Evolutionary conservation across 2,888 invertebrate species (phyloP), one percentile per base, ranked within the genome.

Genomic region (Prenolepis imparis): DNA sequence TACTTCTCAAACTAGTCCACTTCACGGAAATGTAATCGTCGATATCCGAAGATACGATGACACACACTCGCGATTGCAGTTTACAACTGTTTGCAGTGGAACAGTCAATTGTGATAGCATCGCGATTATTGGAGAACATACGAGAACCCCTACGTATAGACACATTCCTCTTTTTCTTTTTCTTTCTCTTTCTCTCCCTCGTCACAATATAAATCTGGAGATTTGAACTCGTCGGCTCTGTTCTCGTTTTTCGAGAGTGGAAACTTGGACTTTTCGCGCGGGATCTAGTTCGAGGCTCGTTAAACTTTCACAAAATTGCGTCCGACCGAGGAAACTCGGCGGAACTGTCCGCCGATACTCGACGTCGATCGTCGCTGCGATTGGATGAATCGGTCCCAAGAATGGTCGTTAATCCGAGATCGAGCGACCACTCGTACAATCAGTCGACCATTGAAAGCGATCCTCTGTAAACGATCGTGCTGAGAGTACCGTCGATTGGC

Each of bases 341-440:
- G 57, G 21, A 70, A 32, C 57, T 57, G 57, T 21, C 70, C 78
- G 70, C 57, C 70, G 78, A 78, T 78, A 78, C 70, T 57, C 64
- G 21, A 28, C 36, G 59, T 41, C 39, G 59, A 84, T 84, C 80
- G 78, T 24, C 36, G 64, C n/a, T 57, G 64, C 80, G 78, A 85
- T 83, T 70, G 88, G 70, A 36, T 61, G 83, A 80, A 61, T 81
- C 84, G 73, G 67, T 82, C 84, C 44, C 64, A 68, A 84, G 74
- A 59, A 36, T 52, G 64, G 73, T 84, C 87, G 81, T 88, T 87
- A 86, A 87, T 83, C 78, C 83, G 68, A 39, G 70, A 67, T 39
- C 68, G 63, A 61, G 15, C 70, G 64, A 84, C 64, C 78, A 70
- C 82, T 78, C 68, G 80, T 72, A 88, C 86, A 85, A 87, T 88